phyloP scores from a whole-genome alignment of 2,888 invertebrate genomes.

The Cephus spinipes region DNA sequence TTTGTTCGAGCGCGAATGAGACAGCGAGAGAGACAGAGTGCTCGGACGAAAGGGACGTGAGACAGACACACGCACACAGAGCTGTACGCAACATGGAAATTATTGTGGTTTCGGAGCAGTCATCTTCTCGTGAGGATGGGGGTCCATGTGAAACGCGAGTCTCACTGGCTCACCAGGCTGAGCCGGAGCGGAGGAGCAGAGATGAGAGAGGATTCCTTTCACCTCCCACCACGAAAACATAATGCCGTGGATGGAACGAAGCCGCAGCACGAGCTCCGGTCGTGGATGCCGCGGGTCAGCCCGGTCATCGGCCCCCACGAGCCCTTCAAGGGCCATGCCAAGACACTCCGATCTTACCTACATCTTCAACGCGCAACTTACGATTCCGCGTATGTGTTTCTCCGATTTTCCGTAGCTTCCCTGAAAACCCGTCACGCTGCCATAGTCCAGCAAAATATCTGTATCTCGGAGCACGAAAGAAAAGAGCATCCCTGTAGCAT shows the following conservation, averaged over 20 bases:
- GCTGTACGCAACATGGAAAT: slow-evolving; percentile 9
- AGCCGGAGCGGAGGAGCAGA: slow-evolving; percentile 7
- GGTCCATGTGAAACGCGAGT: slow-evolving; percentile 15
- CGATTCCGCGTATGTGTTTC: neutral
- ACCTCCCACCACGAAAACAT: slow-evolving; percentile 29
- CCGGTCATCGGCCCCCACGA: slow-evolving; percentile 59
- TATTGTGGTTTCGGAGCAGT: neutral
- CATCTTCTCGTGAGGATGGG: slow-evolving; percentile 2
- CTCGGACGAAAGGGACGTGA: slow-evolving; percentile 3
- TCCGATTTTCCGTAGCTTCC: neutral
- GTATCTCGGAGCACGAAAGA: neutral
- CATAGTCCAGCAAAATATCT: neutral
- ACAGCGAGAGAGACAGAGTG: slow-evolving; percentile 11
- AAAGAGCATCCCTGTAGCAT: neutral
- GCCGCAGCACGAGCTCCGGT: slow-evolving; percentile 31
- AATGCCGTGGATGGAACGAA: slow-evolving; percentile 28
- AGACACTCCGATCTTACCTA: neutral
- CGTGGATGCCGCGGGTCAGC: slow-evolving; percentile 50
- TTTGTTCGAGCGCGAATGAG: slow-evolving; percentile 8
- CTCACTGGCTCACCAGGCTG: slow-evolving; percentile 1
- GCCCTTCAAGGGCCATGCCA: slow-evolving; percentile 4
- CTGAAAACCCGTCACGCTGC: neutral
- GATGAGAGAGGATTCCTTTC: slow-evolving; percentile 34
- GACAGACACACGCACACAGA: slow-evolving; percentile 1
- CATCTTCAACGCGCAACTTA: neutral